Base-by-base conservation (phyloP, 2,113 vertebrate species). In the Muntiacus muntjak region DNA sequence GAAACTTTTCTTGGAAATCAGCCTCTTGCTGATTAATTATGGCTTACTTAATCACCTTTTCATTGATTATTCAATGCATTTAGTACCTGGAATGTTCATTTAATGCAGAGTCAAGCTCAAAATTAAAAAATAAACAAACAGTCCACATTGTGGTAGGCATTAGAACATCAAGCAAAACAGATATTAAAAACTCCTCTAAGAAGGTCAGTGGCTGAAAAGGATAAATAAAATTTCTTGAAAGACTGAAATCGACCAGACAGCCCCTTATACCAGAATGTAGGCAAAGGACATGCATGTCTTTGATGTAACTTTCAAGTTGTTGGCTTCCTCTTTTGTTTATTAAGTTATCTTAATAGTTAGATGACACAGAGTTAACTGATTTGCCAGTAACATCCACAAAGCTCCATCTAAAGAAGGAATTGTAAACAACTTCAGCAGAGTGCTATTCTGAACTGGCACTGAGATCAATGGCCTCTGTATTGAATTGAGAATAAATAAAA, bases 31-130 rank as follows among this genome's bases (percentile, higher is more conserved):
- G 64, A 83, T 25, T 89, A 93, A 95, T 43, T 43, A 76, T 43
- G 71, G n/a, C n/a, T 87, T 96, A 96, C 47, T 93, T 58, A 82
- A 50, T 96, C 85, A 91, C 23, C 83, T 91, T 88, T 19, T 21
- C 52, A 62, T 33, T 71, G 81, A 57, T 91, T 95, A 87, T 64
- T 96, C 15, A 12, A 30, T 82, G 88, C 50, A 36, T 28, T 96
- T 96, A 78, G 17, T 97, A 82, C 87, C 12, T 0, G 0, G 43
- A 89, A 67, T 78, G 45, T 88, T 95, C 62, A 50, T 79, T 98
- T 95, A 58, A 95, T 50, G 6, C 15, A 91, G 25, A 95, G 30
- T 89, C 26, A 58, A 83, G 47, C 84, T 30, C 16, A 86, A 84
- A 16, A 55, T 55, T 25, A 6, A 64, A 74, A 76, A 28, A n/a